Evolutionary conservation across 2,797 vertebrate genomes (phyloP).

Genomic region (Scleropages formosus): DNA sequence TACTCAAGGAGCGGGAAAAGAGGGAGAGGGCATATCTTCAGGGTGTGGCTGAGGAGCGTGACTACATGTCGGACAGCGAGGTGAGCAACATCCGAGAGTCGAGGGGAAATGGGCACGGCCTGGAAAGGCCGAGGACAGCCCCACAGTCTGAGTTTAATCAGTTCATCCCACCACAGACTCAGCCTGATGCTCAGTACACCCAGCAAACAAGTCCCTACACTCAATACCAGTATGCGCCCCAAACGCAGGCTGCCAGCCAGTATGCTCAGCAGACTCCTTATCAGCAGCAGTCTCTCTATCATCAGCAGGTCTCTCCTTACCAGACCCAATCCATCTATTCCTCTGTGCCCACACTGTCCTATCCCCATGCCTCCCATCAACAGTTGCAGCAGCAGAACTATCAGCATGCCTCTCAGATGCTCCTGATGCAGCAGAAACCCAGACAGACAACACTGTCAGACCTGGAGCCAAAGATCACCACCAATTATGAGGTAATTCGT

Average conservation of each 20-base stretch:
- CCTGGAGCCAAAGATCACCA: constrained; percentile 90
- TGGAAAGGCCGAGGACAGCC: constrained; percentile 91
- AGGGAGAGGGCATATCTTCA: constrained; percentile 96
- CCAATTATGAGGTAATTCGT: constrained; percentile 92
- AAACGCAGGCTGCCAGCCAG: constrained; percentile 87
- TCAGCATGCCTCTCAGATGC: constrained; percentile 83
- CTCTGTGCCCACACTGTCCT: constrained; percentile 81
- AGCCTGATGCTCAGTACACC: constrained; percentile 88
- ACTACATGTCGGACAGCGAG: constrained; percentile 99
- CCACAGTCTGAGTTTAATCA: constrained; percentile 94
- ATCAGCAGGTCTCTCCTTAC: constrained; percentile 91
- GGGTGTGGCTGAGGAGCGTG: constrained; percentile 96
- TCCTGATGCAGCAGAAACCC: constrained; percentile 88
- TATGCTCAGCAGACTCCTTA: constrained; percentile 89
- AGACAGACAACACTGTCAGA: constrained; percentile 82
- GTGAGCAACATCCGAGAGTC: constrained; percentile 89
- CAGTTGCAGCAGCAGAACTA: constrained; percentile 82
- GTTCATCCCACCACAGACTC: constrained; percentile 92
- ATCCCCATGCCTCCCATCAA: constrained; percentile 73
- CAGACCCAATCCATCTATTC: constrained; percentile 81
- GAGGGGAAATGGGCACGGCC: constrained; percentile 78
- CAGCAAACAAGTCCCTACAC: constrained; percentile 89
- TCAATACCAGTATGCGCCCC: constrained; percentile 90
- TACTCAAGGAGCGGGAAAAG: constrained; percentile 96
- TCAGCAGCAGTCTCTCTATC: constrained; percentile 87